Conservation (phyloP, 2,797 vertebrate genomes). For the Gymnocypris eckloni region DNA sequence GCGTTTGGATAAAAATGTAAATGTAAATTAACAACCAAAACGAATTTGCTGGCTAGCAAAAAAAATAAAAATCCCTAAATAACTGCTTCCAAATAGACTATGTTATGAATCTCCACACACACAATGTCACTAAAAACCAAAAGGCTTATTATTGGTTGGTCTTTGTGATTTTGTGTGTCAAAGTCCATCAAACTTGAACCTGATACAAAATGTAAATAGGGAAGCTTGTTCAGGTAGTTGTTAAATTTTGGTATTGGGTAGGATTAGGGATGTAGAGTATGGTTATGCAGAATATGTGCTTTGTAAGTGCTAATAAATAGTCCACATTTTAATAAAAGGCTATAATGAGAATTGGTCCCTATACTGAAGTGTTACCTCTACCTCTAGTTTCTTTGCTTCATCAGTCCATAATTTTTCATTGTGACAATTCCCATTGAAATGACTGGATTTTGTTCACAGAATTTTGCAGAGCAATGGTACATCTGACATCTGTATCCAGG, state of each 20-base stretch:
- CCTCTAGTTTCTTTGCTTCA: background rate
- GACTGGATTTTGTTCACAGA: background rate
- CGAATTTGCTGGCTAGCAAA: background rate
- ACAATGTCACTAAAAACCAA: background rate
- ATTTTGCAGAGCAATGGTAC: background rate
- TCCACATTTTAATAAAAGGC: background rate
- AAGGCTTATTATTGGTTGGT: background rate
- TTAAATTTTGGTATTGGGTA: background rate
- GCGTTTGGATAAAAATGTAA: too few relatives aligned
- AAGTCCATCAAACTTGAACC: background rate
- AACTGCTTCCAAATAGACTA: background rate
- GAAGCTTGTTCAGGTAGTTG: background rate
- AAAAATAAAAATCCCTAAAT: background rate
- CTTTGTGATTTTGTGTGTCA: background rate
- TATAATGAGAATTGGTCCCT: background rate
- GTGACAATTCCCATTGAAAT: background rate
- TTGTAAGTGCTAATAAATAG: background rate
- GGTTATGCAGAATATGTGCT: background rate
- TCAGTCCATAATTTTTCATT: background rate
- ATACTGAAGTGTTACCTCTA: background rate
- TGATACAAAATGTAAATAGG: background rate
- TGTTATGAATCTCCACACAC: background rate
- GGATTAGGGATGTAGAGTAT: background rate
- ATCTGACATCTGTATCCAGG: constrained; percentile 39
- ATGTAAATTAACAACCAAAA: too few relatives aligned